These are phyloP conservation scores for Microcebus tavaratra DNA, from an alignment of 2,113 vertebrate genomes.

Conservation along the genomic window DNA sequence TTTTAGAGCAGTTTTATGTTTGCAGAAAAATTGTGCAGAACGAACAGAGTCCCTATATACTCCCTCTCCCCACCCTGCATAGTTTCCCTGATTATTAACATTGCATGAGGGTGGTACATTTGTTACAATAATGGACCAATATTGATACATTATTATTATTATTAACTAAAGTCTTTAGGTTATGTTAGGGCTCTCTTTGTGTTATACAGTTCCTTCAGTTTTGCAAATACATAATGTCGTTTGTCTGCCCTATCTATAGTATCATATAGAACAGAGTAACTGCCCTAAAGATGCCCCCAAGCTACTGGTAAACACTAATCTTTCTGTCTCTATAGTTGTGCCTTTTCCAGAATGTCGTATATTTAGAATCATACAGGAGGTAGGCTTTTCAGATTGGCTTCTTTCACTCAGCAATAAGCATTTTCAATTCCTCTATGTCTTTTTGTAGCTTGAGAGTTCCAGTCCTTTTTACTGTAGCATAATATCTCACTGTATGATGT, in stretches of 20 bases:
- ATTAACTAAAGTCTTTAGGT: not conserved
- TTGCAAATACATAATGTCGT: not conserved
- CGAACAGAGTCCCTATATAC: not conserved
- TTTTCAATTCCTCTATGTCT: not conserved
- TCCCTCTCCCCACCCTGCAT: not conserved
- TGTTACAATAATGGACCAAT: not conserved
- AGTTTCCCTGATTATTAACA: not conserved
- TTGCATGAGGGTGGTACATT: not conserved
- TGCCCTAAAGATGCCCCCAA: not conserved
- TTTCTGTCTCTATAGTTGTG: not conserved
- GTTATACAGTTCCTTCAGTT: not conserved
- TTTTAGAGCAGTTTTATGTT: not conserved
- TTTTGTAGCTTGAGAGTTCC: not conserved
- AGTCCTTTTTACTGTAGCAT: not conserved
- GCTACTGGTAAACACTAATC: not conserved
- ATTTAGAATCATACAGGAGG: not conserved
- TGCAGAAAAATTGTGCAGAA: not conserved
- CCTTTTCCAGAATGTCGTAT: not conserved
- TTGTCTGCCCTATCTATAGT: not conserved
- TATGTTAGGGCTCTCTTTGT: not conserved
- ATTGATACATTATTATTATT: not conserved
- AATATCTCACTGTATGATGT: not conserved
- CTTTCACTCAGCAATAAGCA: not conserved
- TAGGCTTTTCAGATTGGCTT: not conserved
- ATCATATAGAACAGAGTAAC: not conserved